These are phyloP conservation scores for Uria aalge DNA, from an alignment of 2,113 vertebrate species.

Conservation along the genomic window DNA sequence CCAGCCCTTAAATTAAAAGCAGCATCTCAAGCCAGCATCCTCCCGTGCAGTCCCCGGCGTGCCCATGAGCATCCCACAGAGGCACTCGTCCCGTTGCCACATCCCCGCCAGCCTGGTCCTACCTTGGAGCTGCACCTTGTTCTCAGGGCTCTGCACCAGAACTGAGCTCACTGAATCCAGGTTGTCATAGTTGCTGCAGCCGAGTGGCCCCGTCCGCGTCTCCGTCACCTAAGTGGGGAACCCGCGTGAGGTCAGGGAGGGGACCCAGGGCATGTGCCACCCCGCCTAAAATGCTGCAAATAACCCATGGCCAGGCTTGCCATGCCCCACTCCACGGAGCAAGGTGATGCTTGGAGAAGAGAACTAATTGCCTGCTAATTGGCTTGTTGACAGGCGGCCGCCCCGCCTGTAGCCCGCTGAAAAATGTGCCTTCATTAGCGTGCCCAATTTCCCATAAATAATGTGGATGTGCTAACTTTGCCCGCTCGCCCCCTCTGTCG, in stretches of 20 bases:
- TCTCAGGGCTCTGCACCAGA: constrained; percentile 96
- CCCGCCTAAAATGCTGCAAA: fast-evolving
- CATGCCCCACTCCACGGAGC: not conserved
- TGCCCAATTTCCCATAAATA: constrained; percentile 57
- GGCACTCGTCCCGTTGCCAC: fast-evolving
- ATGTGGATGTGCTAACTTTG: not conserved
- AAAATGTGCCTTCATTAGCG: constrained; percentile 60
- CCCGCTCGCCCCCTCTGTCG: not conserved
- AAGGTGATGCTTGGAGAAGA: not conserved
- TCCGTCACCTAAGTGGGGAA: constrained; percentile 88
- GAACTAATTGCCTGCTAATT: constrained; percentile 74
- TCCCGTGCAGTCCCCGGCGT: not conserved
- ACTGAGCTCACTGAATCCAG: constrained; percentile 98
- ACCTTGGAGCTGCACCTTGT: constrained; percentile 97
- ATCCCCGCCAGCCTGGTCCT: not conserved
- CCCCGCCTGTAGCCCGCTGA: constrained; percentile 43
- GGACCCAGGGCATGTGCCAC: fast-evolving
- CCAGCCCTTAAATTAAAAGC: constrained; percentile 34
- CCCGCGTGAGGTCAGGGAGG: not conserved
- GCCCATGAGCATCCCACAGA: not conserved
- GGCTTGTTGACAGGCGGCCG: constrained; percentile 54
- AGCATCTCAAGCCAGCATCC: not conserved
- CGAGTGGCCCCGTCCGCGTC: constrained; percentile 94
- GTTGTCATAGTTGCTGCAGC: constrained; percentile 99
- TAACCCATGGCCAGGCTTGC: not conserved